Evolutionary conservation across 2,888 invertebrate genomes (phyloP).

Genomic region (Microdon myrmicae): DNA sequence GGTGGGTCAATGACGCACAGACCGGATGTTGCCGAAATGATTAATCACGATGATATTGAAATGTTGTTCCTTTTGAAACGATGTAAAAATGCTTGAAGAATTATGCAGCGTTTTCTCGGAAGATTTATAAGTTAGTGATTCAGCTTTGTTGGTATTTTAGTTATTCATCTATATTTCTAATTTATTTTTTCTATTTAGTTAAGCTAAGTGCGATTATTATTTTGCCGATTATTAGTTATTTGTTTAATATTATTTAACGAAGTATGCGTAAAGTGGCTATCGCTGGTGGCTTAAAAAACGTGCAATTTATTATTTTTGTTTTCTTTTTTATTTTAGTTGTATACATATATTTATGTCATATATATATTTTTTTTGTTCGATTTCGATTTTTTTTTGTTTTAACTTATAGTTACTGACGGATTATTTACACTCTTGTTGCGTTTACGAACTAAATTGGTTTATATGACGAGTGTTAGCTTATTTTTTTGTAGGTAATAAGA

Average conservation of each 20-base stretch:
- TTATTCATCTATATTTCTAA: neutral
- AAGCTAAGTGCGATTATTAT: constrained; percentile 25
- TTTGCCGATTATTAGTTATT: constrained; percentile 22
- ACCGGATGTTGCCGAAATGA: constrained; percentile 42
- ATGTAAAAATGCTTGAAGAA: neutral
- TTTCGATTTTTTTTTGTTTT: constrained; percentile 18
- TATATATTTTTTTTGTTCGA: constrained; percentile 16
- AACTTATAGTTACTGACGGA: constrained; percentile 36
- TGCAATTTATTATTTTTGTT: constrained; percentile 28
- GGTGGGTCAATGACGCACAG: constrained; percentile 54
- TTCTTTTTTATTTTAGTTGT: neutral
- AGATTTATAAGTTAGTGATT: constrained; percentile 8
- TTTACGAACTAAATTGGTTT: too few relatives aligned
- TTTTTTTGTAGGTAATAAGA: constrained; percentile 13
- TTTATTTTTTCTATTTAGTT: constrained; percentile 8
- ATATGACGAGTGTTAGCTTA: too few relatives aligned
- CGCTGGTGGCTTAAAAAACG: constrained; percentile 21
- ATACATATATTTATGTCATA: constrained; percentile 18
- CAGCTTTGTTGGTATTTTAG: constrained; percentile 3
- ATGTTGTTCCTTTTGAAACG: constrained; percentile 19
- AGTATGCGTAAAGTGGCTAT: constrained; percentile 33
- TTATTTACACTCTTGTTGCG: constrained; percentile 44
- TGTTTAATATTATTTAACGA: constrained; percentile 17
- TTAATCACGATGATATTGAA: constrained; percentile 15
- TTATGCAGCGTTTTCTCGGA: neutral